Evolutionary conservation across 2,888 invertebrate species (phyloP).

Genomic region (Scaptomyza flava): DNA sequence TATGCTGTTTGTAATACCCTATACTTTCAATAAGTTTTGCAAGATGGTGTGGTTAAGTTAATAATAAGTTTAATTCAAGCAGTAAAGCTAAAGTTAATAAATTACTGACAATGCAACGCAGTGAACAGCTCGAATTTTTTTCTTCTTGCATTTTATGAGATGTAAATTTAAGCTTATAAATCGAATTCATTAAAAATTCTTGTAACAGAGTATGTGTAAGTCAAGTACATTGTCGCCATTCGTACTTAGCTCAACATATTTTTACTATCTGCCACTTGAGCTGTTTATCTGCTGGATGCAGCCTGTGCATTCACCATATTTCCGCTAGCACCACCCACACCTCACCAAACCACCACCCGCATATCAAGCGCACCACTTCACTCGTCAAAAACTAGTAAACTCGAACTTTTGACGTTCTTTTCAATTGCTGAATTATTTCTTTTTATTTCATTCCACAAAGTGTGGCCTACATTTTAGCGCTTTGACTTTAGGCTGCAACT

Average conservation of each 20-base stretch:
- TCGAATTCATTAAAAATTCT: not conserved
- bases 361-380: not conserved
- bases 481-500: not conserved
- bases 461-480: constrained; percentile 63
- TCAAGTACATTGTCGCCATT: not conserved
- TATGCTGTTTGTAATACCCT: constrained; percentile 17
- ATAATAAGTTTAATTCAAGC: no score
- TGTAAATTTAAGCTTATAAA: no score
- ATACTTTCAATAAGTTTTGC: no score
- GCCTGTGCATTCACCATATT: constrained; percentile 12
- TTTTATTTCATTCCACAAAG: constrained; percentile 20
- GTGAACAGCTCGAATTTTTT: no score
- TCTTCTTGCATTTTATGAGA: no score
- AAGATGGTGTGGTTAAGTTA: no score
- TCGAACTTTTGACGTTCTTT: constrained; percentile 20
- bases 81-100: no score
- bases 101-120: no score
- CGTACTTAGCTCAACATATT: constrained; percentile 5
- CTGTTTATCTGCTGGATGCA: constrained; percentile 66
- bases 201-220: not conserved
- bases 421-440: constrained; percentile 36
- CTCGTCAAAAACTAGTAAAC: constrained; percentile 1
- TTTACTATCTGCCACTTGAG: constrained; percentile 40
- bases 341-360: not conserved
- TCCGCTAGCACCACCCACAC: not conserved